Evolutionary conservation across 2,797 vertebrate species (phyloP).

Genomic region (Rachycentron canadum): DNA sequence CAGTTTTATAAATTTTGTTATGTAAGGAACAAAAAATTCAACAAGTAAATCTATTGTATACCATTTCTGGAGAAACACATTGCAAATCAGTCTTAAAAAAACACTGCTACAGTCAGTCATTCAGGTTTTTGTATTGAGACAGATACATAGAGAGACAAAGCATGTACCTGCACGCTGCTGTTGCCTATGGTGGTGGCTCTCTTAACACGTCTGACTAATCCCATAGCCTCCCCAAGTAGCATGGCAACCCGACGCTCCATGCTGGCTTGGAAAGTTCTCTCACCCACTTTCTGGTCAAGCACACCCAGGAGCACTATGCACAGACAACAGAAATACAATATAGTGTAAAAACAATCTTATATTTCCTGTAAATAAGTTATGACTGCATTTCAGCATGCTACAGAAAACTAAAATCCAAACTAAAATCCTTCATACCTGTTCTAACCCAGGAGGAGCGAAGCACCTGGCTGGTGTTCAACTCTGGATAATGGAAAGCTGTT

Average conservation of each 20-base stretch:
- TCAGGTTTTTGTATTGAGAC: background rate
- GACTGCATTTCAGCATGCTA: background rate
- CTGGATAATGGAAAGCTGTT: constrained; percentile 93
- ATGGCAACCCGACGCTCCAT: constrained; percentile 94
- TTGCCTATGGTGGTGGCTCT: constrained; percentile 91
- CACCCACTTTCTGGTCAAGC: constrained; percentile 87
- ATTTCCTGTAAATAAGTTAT: background rate
- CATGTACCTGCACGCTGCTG: constrained; percentile 92
- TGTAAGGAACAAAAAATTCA: constrained; percentile 15
- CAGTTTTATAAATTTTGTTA: constrained; percentile 24
- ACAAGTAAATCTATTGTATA: background rate
- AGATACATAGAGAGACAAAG: background rate
- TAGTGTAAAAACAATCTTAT: background rate
- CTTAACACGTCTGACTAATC: constrained; percentile 86
- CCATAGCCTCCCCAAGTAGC: constrained; percentile 90
- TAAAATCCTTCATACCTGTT: constrained; percentile 88
- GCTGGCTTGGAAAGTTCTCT: constrained; percentile 92
- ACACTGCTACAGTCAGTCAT: background rate
- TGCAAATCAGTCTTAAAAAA: background rate
- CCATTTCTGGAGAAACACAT: background rate
- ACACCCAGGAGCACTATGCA: constrained; percentile 93
- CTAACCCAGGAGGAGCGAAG: constrained; percentile 96
- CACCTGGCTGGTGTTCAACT: constrained; percentile 92
- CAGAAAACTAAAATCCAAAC: background rate
- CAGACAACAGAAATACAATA: constrained; percentile 20